These are phyloP conservation scores for Listronotus oregonensis DNA, from an alignment of 1,140 invertebrate genomes.

Conservation along the genomic window DNA sequence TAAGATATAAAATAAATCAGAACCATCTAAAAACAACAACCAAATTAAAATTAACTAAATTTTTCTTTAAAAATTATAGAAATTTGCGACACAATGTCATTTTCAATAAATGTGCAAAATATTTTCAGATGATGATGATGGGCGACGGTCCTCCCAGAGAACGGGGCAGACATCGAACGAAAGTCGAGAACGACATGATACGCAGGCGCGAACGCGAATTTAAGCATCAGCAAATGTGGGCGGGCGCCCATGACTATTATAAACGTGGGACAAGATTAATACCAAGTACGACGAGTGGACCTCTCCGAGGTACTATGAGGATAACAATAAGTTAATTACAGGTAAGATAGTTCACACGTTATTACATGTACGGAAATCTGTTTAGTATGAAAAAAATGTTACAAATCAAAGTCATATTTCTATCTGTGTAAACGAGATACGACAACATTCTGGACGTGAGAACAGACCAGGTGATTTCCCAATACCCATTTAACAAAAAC, in stretches of 20 bases:
- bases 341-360: constrained; percentile 1
- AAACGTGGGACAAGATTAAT: constrained; percentile 57
- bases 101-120: constrained; percentile 26
- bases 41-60: too few relatives aligned
- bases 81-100: too few relatives aligned
- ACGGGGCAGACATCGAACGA: constrained; percentile 30
- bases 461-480: too few relatives aligned
- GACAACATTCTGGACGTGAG: too few relatives aligned
- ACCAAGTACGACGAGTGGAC: constrained; percentile 58
- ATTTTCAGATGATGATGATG: constrained; percentile 36
- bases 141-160: constrained; percentile 30
- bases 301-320: constrained; percentile 58
- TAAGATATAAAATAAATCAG: too few relatives aligned
- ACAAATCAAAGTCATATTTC: too few relatives aligned
- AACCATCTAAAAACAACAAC: too few relatives aligned
- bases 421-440: too few relatives aligned
- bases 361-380: too few relatives aligned
- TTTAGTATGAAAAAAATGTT: too few relatives aligned
- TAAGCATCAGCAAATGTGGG: constrained; percentile 56
- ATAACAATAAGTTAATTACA: constrained; percentile 54
- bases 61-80: too few relatives aligned
- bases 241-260: constrained; percentile 55
- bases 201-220: constrained; percentile 56
- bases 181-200: constrained; percentile 49
- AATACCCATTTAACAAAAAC: too few relatives aligned